phyloP scores from a whole-genome alignment of 2,113 vertebrate species.

The Podarcis raffonei region DNA sequence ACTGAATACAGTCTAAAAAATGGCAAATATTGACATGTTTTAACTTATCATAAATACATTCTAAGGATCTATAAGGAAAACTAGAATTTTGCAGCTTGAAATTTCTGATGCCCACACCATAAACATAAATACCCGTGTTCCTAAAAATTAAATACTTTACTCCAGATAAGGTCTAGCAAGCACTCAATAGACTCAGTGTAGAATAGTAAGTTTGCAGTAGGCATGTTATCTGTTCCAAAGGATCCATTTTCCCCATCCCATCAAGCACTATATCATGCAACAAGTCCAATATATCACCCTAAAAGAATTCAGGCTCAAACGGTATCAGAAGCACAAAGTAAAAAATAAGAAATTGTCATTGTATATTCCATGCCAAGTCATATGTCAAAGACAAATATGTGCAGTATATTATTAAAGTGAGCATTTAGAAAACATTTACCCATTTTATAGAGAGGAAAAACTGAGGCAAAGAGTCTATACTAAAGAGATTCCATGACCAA shows the following conservation, averaged over 20 bases:
- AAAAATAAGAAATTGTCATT: no score
- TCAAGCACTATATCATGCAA: background rate
- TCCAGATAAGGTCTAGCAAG: background rate
- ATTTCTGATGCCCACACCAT: conserved; percentile 6
- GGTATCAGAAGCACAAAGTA: background rate
- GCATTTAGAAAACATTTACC: background rate
- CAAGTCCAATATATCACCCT: background rate
- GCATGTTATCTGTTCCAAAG: background rate
- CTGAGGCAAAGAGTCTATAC: background rate
- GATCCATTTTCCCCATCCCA: background rate
- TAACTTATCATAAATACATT: conserved; percentile 40
- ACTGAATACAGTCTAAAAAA: conserved; percentile 36
- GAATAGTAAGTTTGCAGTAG: background rate
- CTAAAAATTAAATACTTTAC: background rate
- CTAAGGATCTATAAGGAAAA: conserved; percentile 54
- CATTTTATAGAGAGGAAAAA: background rate
- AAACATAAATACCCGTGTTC: background rate
- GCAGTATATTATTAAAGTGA: background rate
- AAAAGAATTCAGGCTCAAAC: background rate
- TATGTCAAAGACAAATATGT: no score
- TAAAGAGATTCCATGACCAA: no score
- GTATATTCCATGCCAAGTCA: background rate
- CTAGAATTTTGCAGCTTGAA: background rate
- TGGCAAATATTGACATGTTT: conserved; percentile 50
- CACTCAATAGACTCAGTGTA: background rate